Conservation (phyloP, 2,888 invertebrate genomes). For the Drosophila algonquin region DNA sequence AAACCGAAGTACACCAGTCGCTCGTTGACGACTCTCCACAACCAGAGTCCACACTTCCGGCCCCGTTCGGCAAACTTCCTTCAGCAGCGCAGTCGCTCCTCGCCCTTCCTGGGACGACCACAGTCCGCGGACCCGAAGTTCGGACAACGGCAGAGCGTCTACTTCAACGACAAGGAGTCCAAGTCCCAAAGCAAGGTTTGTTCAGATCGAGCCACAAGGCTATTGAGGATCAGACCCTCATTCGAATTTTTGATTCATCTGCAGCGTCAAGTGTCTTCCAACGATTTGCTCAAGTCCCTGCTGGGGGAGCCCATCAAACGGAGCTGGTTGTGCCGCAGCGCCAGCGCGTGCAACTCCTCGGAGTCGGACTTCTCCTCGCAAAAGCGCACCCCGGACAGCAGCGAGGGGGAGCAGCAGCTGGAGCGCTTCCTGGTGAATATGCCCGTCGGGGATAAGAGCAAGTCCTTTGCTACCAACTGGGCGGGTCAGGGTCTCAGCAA, state of each 20-base stretch:
- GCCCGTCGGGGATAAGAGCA: conserved; percentile 48
- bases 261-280: conserved; percentile 79
- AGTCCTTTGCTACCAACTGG: conserved; percentile 51
- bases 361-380: conserved; percentile 70
- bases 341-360: conserved; percentile 71
- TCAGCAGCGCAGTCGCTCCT: conserved; percentile 76
- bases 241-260: too few species aligned
- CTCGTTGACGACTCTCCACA: conserved; percentile 65
- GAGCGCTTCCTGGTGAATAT: conserved; percentile 66
- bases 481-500: conserved; percentile 48
- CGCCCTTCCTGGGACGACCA: conserved; percentile 79
- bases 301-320: conserved; percentile 84
- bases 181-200: conserved; percentile 48
- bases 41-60: conserved; percentile 62
- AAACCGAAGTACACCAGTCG: conserved; percentile 80
- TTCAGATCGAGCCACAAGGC: too few species aligned
- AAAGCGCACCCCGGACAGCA: conserved; percentile 65
- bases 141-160: conserved; percentile 64
- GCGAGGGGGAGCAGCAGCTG: conserved; percentile 69
- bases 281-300: conserved; percentile 82
- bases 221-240: too few species aligned
- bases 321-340: conserved; percentile 84
- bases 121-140: conserved; percentile 83
- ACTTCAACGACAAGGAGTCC: conserved; percentile 67
- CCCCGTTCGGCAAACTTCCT: conserved; percentile 83